Base-by-base conservation (phyloP, 2,113 vertebrate genomes). In the Tapirus terrestris region DNA sequence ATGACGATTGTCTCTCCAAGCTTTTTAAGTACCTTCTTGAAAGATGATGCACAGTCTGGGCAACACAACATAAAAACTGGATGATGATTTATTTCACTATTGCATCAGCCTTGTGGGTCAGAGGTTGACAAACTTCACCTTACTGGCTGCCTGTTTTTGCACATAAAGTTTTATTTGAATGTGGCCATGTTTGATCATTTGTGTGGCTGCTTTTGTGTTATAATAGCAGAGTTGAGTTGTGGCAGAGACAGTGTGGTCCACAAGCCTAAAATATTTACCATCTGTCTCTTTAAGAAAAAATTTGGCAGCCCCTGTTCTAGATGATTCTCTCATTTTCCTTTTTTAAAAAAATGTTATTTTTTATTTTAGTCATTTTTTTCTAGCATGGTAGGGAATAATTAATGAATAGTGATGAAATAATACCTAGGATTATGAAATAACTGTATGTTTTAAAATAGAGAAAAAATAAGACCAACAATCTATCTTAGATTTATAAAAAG, bases 381-480 rank as follows among this genome's bases (percentile, higher is more conserved):
- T 84, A 72, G 1, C 21, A n/a, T 68, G 5, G 3, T 81, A 23
- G 8, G 3, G 58, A 73, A 67, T 45, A 20, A 70, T 93, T 93
- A 8, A 39, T 77, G 43, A 75, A 23, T 63, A 76, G 11, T 87
- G 51, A 91, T 88, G 23, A 92, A 86, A 81, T 91, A 83, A 33
- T 92, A 80, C 12, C 6, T 67, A 85, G 39, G 21, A 63, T 70
- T 96, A 76, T 92, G 73, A 92, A 94, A 45, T 56, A 93, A 29
- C 20, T n/a, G 29, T 45, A 3, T 45, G 6, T 56, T 51, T 93
- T 12, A 85, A 87, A 53, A 12, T 17, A 73, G 70, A 91, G 18
- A 43, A 75, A 81, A 82, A 73, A 53, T 72, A 53, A 77, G 39
- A 5, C 5, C 48, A 90, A 65, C 73, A 39, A 53, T 8, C 82